These are phyloP conservation scores for Andrena hattorfiana DNA, from an alignment of 2,888 invertebrate genomes.

Conservation along the genomic window DNA sequence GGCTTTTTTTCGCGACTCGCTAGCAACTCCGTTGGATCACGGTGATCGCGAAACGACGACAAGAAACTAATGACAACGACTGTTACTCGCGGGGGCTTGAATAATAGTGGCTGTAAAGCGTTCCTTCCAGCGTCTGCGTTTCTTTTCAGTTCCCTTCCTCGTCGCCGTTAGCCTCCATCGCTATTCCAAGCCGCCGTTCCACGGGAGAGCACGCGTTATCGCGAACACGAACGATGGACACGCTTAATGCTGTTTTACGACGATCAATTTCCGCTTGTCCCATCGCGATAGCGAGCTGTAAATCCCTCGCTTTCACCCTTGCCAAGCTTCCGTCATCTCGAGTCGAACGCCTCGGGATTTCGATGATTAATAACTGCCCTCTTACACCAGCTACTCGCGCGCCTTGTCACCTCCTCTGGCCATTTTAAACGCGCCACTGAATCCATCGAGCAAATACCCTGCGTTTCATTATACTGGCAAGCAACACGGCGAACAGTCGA, in stretches of 20 bases:
- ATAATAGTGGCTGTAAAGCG: conserved; percentile 59
- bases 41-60: conserved; percentile 59
- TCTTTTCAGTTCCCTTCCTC: conserved; percentile 16
- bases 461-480: not conserved
- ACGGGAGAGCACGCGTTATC: conserved; percentile 18
- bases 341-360: conserved; percentile 58
- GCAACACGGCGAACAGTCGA: not conserved
- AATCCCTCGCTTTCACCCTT: conserved; percentile 52
- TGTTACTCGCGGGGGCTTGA: conserved; percentile 43
- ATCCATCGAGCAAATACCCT: not conserved
- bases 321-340: conserved; percentile 59
- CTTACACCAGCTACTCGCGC: not conserved
- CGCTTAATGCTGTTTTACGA: conserved; percentile 71
- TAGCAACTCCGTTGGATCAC: conserved; percentile 29
- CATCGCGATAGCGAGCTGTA: conserved; percentile 65
- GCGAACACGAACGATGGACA: conserved; percentile 69
- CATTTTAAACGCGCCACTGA: not conserved
- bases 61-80: conserved; percentile 59
- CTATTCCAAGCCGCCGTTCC: conserved; percentile 3
- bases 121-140: conserved; percentile 38
- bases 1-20: conserved; percentile 8
- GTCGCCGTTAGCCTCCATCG: conserved; percentile 7
- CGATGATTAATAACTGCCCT: conserved; percentile 55
- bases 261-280: conserved; percentile 75
- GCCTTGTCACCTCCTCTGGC: not conserved